These are phyloP conservation scores for Columba janthina DNA, from an alignment of 2,113 vertebrate genomes.

Conservation along the genomic window DNA sequence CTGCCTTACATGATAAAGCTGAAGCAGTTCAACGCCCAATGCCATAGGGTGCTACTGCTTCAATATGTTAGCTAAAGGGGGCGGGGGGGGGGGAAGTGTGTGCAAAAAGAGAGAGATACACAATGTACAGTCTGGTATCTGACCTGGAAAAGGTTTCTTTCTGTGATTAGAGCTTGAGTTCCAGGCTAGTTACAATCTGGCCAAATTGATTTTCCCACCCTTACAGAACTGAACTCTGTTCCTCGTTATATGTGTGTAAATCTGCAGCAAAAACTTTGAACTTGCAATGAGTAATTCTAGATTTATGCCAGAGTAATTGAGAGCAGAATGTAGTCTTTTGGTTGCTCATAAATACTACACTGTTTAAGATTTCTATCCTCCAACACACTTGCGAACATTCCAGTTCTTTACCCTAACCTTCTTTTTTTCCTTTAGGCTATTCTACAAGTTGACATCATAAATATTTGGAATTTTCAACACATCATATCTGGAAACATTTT, in stretches of 20 bases:
- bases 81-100: too few species aligned
- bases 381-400: neutral
- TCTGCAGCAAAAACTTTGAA: conserved; percentile 59
- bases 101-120: neutral
- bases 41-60: neutral
- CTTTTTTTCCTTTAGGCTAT: neutral
- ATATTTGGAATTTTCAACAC: conserved; percentile 14
- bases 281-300: conserved; percentile 54
- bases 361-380: conserved; percentile 4
- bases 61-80: neutral
- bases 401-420: neutral
- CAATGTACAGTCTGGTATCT: neutral
- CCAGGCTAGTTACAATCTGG: neutral
- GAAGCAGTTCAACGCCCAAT: neutral
- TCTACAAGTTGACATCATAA: neutral
- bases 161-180: neutral
- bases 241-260: conserved; percentile 49
- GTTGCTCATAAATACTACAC: conserved; percentile 19
- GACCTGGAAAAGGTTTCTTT: neutral
- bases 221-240: conserved; percentile 47
- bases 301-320: conserved; percentile 54
- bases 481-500: neutral
- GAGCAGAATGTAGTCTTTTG: conserved; percentile 47
- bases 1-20: neutral
- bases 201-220: conserved; percentile 49